Evolutionary conservation across 2,113 vertebrate species (phyloP), one percentile per base, ranked within the genome.

Genomic region (Petrocephalus microphthalmus): DNA sequence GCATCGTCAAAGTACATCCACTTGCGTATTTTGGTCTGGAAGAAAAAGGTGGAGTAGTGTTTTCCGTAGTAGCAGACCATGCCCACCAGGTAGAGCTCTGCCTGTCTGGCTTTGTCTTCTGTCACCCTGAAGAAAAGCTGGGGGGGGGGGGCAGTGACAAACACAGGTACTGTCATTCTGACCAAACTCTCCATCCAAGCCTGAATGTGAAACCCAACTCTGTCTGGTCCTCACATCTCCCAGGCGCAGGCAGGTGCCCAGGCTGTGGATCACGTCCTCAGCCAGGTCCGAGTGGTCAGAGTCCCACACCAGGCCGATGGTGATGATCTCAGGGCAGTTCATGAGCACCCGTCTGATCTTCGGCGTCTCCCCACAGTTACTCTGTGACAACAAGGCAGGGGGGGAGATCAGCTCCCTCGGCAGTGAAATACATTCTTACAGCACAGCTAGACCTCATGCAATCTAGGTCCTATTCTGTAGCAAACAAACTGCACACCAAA

Each of bases 1-100:
- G 98, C 98, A 90, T 99, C 98, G 92, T 99, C 98, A 78, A 99
- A 99, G 94, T 99, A 99, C 97, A 99, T 99, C 98, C 98, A 99
- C 84, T 97, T 96, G 84, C 97, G 95, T 90, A 98, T 98, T 93
- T 98, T 98, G 45, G 98, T 99, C 95, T 99, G 97, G 93, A 99
- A 98, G 94, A 99, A 98, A 94, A 99, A 99, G 87, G 98, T 99
- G 90, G 98, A 99, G 92, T 99, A 99, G 91, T 99, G 98, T 93
- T 97, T 98, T 92, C 98, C 98, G 87, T 99, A 99, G 94, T 99
- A 99, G 94, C 98, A 99, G 90, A 99, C 98, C 97, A 99, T 98
- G 90, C 98, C 98, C 19, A 99, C 98, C 92, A 99, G 96, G 95
- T 98, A 99, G 51, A 99, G 95, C 93, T 99, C 98, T 22, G 97